phyloP scores from a whole-genome alignment of 2,113 vertebrate genomes.

The Polyodon spathula region DNA sequence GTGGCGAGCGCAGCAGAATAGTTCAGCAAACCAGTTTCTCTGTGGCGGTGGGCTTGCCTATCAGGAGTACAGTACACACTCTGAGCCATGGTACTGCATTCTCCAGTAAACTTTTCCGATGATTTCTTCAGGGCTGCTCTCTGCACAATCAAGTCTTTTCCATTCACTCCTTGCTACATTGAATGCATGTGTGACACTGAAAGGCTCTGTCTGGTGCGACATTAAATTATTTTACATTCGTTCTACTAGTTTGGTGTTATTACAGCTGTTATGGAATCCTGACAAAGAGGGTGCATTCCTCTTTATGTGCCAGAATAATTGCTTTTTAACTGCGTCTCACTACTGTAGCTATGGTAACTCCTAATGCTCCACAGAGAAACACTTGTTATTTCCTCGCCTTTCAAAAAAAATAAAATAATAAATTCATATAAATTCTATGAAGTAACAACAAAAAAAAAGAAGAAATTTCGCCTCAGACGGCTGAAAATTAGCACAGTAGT shows the following conservation, averaged over 20 bases:
- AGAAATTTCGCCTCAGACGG: slow-evolving; percentile 7
- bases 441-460: no score
- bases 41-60: no score
- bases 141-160: no score
- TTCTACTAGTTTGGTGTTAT: slow-evolving; percentile 65
- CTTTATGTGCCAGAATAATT: slow-evolving; percentile 66
- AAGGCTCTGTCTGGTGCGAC: slow-evolving; percentile 62
- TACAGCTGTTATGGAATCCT: slow-evolving; percentile 78
- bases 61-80: no score
- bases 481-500: neutral
- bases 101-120: no score
- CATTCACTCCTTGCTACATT: slow-evolving; percentile 66
- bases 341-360: slow-evolving; percentile 75
- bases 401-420: slow-evolving; percentile 44
- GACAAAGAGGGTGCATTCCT: slow-evolving; percentile 73
- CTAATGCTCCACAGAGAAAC: slow-evolving; percentile 66
- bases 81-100: no score
- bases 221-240: slow-evolving; percentile 68
- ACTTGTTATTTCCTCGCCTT: slow-evolving; percentile 61
- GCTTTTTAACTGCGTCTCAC: slow-evolving; percentile 70
- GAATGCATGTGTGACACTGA: slow-evolving; percentile 65
- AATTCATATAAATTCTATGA: slow-evolving; percentile 41
- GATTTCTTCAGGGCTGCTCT: no score
- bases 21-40: no score
- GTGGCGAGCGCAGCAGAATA: no score